These are phyloP conservation scores for Trissoscelio sp. DNA, from an alignment of 2,888 invertebrate genomes.

Conservation along the genomic window DNA sequence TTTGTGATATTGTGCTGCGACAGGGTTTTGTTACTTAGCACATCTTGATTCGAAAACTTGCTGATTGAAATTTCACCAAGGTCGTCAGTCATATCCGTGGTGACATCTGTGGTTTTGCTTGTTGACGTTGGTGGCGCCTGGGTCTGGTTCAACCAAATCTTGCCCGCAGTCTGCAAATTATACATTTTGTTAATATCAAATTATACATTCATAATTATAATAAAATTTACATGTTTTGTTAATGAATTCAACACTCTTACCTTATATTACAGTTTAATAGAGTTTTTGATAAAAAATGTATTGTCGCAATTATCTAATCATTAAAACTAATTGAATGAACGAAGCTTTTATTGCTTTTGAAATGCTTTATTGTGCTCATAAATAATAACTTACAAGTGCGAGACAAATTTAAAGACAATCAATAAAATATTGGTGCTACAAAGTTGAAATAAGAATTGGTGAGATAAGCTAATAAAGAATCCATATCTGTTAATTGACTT, in stretches of 20 bases:
- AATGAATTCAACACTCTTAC: neutral
- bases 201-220: too few relatives aligned
- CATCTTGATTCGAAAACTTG: slow-evolving; percentile 78
- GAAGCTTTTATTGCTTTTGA: neutral
- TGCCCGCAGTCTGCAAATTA: slow-evolving; percentile 50
- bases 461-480: neutral
- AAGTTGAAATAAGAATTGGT: neutral
- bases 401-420: slow-evolving; percentile 9
- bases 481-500: neutral
- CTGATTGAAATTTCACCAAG: slow-evolving; percentile 80
- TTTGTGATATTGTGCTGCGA: slow-evolving; percentile 84
- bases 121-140: slow-evolving; percentile 72
- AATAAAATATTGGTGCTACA: neutral
- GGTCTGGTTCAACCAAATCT: slow-evolving; percentile 75
- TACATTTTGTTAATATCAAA: neutral
- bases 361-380: slow-evolving; percentile 33
- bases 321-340: slow-evolving; percentile 8
- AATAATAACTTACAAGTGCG: slow-evolving; percentile 8
- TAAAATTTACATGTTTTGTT: too few relatives aligned
- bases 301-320: neutral
- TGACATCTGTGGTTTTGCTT: slow-evolving; percentile 43
- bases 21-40: slow-evolving; percentile 82
- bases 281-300: neutral
- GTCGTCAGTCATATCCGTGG: slow-evolving; percentile 66
- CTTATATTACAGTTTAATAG: neutral